Evolutionary conservation across 2,113 vertebrate species (phyloP), one percentile per base, ranked within the genome.

Genomic region (Myotis lucifugus): DNA sequence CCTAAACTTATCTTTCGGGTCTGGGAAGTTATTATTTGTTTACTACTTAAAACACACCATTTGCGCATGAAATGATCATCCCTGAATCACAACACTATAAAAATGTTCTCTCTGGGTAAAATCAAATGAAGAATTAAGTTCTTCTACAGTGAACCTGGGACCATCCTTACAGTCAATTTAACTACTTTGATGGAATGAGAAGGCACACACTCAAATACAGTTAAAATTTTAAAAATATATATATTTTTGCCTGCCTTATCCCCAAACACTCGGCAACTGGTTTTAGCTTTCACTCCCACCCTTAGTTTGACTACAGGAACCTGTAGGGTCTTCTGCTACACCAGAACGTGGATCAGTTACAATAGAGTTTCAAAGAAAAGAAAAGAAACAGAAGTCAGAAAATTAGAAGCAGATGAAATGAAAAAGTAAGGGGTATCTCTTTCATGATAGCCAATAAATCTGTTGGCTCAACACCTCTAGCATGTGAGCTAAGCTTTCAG

Each of bases 1-100:
- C n/a, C 77, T 93, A 93, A 94, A 96, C 77, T 83, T 95, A 82
- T 95, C 95, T 42, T 93, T 94, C 52, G 46, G 37, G 59, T 95
- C 61, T 96, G 78, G 73, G 88, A 96, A 97, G 84, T 95, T 85
- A 86, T 97, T 97, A 92, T 92, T 91, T 96, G 96, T 96, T 97
- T 97, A 94, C 92, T 93, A 92, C 93, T 92, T 97, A 92, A 97
- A 95, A 96, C 95, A 96, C 54, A 95, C 76, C 85, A 96, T 93
- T 97, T 97, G 92, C 46, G 0, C 86, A 95, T 83, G 61, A 97
- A 97, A 97, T 96, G 50, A 91, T 93, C 90, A 95, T 96, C 56
- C 69, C 77, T 93, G 97, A 97, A 93, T 97, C 89, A 95, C 73
- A 70, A 76, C 2, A 3, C 90, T 70, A 93, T 96, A 97, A 96